These are phyloP conservation scores for Macrophya alboannulata DNA, from an alignment of 2,888 invertebrate genomes.

Conservation along the genomic window DNA sequence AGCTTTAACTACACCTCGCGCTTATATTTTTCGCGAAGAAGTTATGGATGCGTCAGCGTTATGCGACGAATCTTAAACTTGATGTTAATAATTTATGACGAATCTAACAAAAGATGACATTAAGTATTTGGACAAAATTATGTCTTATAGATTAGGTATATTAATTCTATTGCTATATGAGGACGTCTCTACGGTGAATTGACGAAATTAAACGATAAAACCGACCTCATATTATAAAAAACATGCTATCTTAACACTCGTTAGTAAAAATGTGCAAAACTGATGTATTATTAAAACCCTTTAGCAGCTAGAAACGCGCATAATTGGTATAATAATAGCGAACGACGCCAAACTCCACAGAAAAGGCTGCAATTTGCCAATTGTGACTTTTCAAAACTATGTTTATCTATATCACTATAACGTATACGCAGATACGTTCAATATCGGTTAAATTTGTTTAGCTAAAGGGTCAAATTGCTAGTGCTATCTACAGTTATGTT, in stretches of 20 bases:
- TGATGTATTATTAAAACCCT: slow-evolving; percentile 62
- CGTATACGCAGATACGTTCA: slow-evolving; percentile 9
- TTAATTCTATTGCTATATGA: background rate
- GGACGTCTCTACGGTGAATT: slow-evolving; percentile 8
- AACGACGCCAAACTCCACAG: slow-evolving; percentile 16
- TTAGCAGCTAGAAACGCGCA: slow-evolving; percentile 39
- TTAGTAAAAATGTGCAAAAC: slow-evolving; percentile 75
- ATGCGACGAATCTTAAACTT: background rate
- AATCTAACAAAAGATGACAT: slow-evolving; percentile 9
- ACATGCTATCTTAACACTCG: slow-evolving; percentile 59
- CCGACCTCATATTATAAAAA: slow-evolving; percentile 61
- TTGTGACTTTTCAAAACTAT: slow-evolving; percentile 13
- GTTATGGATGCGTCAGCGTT: background rate
- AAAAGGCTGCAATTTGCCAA: background rate
- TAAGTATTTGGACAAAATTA: background rate
- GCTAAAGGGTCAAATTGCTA: slow-evolving; percentile 63
- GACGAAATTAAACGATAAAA: slow-evolving; percentile 4
- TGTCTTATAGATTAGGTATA: background rate
- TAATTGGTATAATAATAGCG: background rate
- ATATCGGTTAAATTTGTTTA: background rate
- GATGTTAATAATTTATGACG: background rate
- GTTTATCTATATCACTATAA: slow-evolving; percentile 3
- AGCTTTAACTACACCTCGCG: background rate
- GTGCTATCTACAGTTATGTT: slow-evolving; percentile 51
- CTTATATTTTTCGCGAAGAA: background rate